Conservation (phyloP, 2,113 vertebrate species). For the Orycteropus afer region DNA sequence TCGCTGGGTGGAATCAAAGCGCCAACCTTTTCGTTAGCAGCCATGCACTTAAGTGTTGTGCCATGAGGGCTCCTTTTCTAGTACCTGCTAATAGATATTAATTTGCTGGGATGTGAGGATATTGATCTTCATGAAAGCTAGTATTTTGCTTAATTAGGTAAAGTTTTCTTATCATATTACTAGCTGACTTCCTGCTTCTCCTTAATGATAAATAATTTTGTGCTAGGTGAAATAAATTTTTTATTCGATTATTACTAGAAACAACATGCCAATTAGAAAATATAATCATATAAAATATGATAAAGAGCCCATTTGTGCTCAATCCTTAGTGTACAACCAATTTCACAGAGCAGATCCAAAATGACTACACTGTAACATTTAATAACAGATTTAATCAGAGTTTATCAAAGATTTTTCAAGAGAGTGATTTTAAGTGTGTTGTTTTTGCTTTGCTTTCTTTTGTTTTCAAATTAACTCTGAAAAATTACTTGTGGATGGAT, state of each 20-base stretch:
- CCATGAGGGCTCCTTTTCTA: background rate
- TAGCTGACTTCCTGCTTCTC: slow-evolving; percentile 48
- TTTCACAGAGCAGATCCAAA: background rate
- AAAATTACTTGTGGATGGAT: background rate
- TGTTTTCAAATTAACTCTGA: background rate
- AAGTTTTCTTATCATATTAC: slow-evolving; percentile 39
- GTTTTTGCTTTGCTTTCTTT: background rate
- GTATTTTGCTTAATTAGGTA: slow-evolving; percentile 60
- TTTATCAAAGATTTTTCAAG: background rate
- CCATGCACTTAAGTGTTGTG: background rate
- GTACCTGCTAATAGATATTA: slow-evolving; percentile 55
- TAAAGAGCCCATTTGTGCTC: background rate
- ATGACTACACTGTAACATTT: background rate
- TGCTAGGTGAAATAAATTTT: background rate
- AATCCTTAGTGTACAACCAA: background rate
- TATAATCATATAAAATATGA: background rate
- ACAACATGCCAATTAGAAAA: slow-evolving; percentile 16
- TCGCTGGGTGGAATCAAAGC: background rate
- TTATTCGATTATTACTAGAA: background rate
- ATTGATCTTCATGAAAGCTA: slow-evolving; percentile 66
- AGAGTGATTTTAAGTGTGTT: background rate
- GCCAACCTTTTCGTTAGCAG: background rate
- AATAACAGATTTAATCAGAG: background rate
- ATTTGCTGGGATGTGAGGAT: slow-evolving; percentile 55
- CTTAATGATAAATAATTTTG: slow-evolving; percentile 60